Evolutionary conservation across 2,797 vertebrate genomes (phyloP).

Genomic region (Spatula versicolor): DNA sequence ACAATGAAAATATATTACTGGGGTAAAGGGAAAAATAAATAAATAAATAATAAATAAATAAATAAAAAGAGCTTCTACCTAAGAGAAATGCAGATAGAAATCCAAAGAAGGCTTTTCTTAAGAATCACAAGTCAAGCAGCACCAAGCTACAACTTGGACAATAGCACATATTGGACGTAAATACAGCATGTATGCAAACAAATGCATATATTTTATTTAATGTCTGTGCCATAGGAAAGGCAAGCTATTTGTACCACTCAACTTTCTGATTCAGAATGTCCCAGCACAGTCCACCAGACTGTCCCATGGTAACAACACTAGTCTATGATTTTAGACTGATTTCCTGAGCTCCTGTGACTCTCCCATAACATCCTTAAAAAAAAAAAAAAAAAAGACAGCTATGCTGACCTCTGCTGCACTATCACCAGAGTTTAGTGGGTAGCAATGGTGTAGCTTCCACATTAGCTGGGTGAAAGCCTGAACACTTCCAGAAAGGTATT

Average conservation of each 20-base stretch:
- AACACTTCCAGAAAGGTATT: background rate
- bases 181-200: background rate
- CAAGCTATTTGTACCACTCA: background rate
- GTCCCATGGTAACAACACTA: background rate
- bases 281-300: background rate
- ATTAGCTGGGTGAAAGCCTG: background rate
- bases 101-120: background rate
- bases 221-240: background rate
- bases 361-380: background rate
- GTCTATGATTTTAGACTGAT: background rate
- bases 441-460: background rate
- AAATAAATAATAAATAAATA: background rate
- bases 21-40: background rate
- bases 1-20: background rate
- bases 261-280: background rate
- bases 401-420: background rate
- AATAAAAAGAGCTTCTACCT: background rate
- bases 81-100: background rate
- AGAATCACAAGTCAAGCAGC: background rate
- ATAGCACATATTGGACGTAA: background rate
- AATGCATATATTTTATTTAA: background rate
- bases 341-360: background rate
- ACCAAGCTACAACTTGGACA: background rate
- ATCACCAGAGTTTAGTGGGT: background rate
- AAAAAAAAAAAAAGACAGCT: background rate